Percentiles rank a stretch among this genome's conserved stretches.
Evolutionary conservation across 2,888 invertebrate species (phyloP).

Genomic region (Myopa testacea): DNA sequence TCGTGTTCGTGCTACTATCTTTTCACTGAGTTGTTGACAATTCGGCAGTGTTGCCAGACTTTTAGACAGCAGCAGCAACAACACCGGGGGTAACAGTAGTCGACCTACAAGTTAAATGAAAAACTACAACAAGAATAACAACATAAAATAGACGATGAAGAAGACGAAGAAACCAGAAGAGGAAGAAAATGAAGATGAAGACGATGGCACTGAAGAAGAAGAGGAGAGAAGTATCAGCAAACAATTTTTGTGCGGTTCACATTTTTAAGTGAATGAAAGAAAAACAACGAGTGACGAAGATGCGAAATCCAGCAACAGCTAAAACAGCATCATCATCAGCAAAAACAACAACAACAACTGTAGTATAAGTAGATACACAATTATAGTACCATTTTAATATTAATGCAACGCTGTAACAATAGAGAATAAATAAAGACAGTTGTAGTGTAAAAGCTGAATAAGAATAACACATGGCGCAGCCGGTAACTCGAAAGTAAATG

Average conservation of each 20-base stretch:
- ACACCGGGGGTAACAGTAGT: no score
- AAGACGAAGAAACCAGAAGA: neutral
- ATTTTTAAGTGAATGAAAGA: conserved; percentile 12
- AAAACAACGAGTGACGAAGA: neutral
- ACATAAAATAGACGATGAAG: neutral
- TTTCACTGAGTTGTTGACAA: conserved; percentile 24
- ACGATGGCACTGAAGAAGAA: neutral
- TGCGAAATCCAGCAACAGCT: neutral
- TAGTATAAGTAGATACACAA: no score
- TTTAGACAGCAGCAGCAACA: neutral
- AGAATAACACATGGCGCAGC: no score
- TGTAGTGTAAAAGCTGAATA: no score
- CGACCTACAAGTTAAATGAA: no score
- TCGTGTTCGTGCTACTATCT: neutral
- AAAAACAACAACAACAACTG: no score
- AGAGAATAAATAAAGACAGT: no score
- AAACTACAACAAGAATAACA: no score
- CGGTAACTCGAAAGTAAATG: no score
- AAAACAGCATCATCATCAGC: neutral
- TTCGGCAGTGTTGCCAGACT: conserved; percentile 8
- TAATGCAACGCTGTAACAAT: no score
- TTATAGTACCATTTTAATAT: no score
- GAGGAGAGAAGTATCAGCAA: neutral
- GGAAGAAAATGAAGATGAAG: neutral
- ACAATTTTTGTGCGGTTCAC: conserved; percentile 6